Evolutionary conservation across 53 echinoderm and acorn worm species (phyloP), one percentile per base, ranked within the genome.

Genomic region (Echinometra lucunter): DNA sequence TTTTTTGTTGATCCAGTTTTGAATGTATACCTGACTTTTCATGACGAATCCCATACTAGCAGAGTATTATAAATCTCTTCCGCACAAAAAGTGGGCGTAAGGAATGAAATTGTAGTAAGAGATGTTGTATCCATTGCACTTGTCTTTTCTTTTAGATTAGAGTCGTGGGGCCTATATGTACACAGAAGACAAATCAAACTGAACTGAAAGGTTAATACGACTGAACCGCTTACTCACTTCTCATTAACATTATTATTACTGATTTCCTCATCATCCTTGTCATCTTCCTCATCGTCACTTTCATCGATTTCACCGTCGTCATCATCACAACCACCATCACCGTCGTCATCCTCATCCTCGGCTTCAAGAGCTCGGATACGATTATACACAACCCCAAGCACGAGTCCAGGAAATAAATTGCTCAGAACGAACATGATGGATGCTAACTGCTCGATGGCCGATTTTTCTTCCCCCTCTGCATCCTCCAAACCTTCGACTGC

Each of bases 321-420:
- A 57, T 57, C 57, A 3, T 89, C 89, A 60, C 40, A 38, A 40
- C 19, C 19, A 27, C 1, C 90, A 27, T 92, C 72, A 4, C 72
- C 17, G 18, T 74, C 49, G 30, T 72, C 72, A 8, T 70, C 92
- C 9, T 70, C 72, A 42, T 70, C 47, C 1, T 53, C 72, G 44
- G 38, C 72, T 70, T 92, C 92, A 3, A 67, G 72, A 37, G 90
- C 56, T 9, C 90, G 90, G 10, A 90, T 38, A 37, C 92, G 92
- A 70, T 70, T 70, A 56, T 92, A 92, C 4, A 70, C 92, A 58
- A 70, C 92, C 2, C 92, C 92, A 32, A 92, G 45, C 10, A 92
- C 92, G 47, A 92, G 92, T 11, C 92, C 72, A n/a, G 92, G 92
- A 28, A 92, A 70, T 9, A 92, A 47, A 70, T 70, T 92, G 69